A percentile compares a stretch with the other conserved stretches of the same genome.
Evolutionary conservation across 2,113 vertebrate species (phyloP).

Genomic region (Bubalus kerabau): DNA sequence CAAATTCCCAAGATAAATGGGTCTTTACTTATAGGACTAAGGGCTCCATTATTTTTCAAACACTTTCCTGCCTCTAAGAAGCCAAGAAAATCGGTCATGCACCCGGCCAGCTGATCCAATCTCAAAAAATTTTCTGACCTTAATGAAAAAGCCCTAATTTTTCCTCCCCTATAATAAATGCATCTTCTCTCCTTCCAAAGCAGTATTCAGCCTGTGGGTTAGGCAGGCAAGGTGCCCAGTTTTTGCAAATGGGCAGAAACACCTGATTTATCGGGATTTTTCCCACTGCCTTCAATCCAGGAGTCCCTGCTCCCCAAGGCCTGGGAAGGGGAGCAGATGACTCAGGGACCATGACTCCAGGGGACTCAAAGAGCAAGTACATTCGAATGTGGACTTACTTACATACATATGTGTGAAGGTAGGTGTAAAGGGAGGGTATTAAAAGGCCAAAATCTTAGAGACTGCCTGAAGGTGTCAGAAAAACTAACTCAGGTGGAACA

Average conservation of each 20-base stretch:
- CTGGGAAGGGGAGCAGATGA: background rate
- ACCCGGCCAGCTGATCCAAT: conserved; percentile 74
- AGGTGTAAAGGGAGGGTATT: background rate
- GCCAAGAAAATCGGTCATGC: conserved; percentile 69
- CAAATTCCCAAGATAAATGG: conserved; percentile 73
- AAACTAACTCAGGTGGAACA: background rate
- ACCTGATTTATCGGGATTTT: conserved; percentile 34
- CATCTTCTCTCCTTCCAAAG: conserved; percentile 41
- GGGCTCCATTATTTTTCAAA: conserved; percentile 75
- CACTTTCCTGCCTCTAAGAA: conserved; percentile 71
- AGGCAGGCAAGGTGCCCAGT: conserved; percentile 8
- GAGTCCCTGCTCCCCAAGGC: background rate
- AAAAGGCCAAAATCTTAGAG: background rate
- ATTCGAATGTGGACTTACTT: background rate
- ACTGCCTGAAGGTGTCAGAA: background rate
- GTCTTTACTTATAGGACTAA: conserved; percentile 76
- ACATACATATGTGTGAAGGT: background rate
- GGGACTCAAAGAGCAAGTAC: background rate
- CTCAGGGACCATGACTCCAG: no score
- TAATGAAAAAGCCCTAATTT: conserved; percentile 51
- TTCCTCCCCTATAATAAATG: background rate
- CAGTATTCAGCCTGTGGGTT: background rate
- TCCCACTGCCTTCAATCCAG: background rate
- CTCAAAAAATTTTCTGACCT: conserved; percentile 62
- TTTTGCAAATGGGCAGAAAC: conserved; percentile 28